These are phyloP conservation scores for Herpetotheres cachinnans DNA, from an alignment of 2,113 vertebrate species.

Conservation along the genomic window DNA sequence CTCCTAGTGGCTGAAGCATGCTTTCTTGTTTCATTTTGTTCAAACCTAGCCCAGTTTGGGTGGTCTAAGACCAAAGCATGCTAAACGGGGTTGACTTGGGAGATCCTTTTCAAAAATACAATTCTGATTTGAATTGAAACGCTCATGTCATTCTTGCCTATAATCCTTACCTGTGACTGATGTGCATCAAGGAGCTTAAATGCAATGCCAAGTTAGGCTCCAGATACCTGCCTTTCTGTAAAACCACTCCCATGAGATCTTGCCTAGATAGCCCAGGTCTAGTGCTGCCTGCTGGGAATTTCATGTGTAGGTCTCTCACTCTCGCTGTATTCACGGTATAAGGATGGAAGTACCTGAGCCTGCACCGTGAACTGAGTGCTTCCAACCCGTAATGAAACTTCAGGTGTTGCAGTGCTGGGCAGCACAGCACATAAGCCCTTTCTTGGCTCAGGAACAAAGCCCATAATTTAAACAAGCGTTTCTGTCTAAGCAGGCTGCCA, in stretches of 20 bases:
- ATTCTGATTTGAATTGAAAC: background rate
- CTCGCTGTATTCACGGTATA: background rate
- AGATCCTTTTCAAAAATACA: background rate
- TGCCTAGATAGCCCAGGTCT: background rate
- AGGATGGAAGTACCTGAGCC: background rate
- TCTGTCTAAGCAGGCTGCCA: background rate
- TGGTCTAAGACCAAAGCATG: background rate
- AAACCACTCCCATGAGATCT: background rate
- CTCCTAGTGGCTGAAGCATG: background rate
- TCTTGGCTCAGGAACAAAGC: background rate
- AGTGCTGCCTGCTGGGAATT: background rate
- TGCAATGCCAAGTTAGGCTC: background rate
- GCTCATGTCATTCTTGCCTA: background rate
- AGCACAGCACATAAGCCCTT: background rate
- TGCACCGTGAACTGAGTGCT: background rate
- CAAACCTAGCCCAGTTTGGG: background rate
- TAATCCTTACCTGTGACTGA: background rate
- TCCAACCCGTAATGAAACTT: background rate
- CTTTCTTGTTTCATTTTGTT: background rate
- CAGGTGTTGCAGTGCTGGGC: background rate
- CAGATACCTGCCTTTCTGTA: background rate
- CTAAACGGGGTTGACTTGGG: background rate
- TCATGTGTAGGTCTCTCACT: background rate
- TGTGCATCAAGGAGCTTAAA: background rate
- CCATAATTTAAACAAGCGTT: background rate